Evolutionary conservation across 92 coral and sea anemone species (phyloP), one percentile per base, ranked within the genome.

Genomic region (Actinostola sp.): DNA sequence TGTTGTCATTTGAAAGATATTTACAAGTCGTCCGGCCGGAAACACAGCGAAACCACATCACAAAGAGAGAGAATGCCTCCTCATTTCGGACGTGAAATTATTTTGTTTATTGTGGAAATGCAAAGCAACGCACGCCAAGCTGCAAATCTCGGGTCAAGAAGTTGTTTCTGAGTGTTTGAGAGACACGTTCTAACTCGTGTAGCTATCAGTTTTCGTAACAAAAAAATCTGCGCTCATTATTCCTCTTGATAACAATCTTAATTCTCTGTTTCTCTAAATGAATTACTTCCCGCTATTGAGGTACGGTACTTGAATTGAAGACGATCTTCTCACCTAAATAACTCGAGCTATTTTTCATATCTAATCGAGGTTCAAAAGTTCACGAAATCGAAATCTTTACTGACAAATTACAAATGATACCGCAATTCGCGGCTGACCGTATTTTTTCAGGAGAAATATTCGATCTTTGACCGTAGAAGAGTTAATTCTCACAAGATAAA

Each of bases 291-390:
- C 32, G n/a, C n/a, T n/a, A n/a, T n/a, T n/a, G n/a, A n/a, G n/a
- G n/a, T n/a, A n/a, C n/a, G n/a, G n/a, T n/a, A n/a, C n/a, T n/a
- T n/a, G n/a, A n/a, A n/a, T n/a, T n/a, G n/a, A n/a, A n/a, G n/a
- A 41, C 0, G 35, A 16, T 49, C 55, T 30, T 2, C 29, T 25
- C 25, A 30, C 19, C 15, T n/a, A 29, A 8, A 15, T 48, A 8
- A 50, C 46, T 32, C 35, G 17, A 51, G 26, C 4, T 20, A 20
- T 24, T 33, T 19, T 11, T 10, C 42, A 14, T 50, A 68, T 68
- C 74, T 49, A 20, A 50, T 50, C 28, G 48, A 23, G 58, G 74
- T 68, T 68, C 74, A 68, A 51, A 66, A 68, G 74, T 49, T 68
- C 61, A 50, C 27, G 31, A 21, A 51, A 50, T 50, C n/a, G 41